Percentiles rank a stretch among this genome's conserved stretches.
These are phyloP conservation scores for Leucopsar rothschildi DNA, from an alignment of 2,113 vertebrate genomes.

Conservation along the genomic window DNA sequence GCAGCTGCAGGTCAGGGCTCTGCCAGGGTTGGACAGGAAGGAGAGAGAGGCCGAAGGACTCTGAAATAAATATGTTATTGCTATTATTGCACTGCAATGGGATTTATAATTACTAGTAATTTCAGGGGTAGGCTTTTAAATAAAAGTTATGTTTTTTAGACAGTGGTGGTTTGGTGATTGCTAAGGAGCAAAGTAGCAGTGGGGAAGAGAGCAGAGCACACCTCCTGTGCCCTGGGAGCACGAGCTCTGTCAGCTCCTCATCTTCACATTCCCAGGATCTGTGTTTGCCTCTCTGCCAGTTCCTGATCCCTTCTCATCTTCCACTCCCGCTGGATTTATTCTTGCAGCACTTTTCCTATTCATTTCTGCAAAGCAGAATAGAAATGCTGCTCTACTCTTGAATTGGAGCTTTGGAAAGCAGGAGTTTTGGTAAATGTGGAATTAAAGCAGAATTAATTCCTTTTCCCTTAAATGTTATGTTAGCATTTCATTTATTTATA, in stretches of 20 bases:
- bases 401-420: not conserved
- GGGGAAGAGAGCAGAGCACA: not conserved
- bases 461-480: not conserved
- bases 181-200: fast-evolving
- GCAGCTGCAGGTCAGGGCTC: not conserved
- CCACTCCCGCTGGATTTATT: not conserved
- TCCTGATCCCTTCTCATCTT: not conserved
- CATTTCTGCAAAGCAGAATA: not conserved
- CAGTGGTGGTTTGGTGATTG: not conserved
- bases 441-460: not conserved
- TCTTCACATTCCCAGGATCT: fast-evolving
- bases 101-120: not conserved
- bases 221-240: fast-evolving
- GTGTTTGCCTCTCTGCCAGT: not conserved
- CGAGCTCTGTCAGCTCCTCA: not conserved
- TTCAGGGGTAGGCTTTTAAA: not conserved
- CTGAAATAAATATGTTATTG: not conserved
- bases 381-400: fast-evolving
- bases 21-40: not conserved
- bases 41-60: not conserved
- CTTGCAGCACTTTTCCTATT: not conserved
- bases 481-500: not conserved
- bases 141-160: not conserved
- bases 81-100: fast-evolving
- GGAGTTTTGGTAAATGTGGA: not conserved